Base-by-base conservation (phyloP, 2,888 invertebrate genomes). In the Epinotia bilunana region DNA sequence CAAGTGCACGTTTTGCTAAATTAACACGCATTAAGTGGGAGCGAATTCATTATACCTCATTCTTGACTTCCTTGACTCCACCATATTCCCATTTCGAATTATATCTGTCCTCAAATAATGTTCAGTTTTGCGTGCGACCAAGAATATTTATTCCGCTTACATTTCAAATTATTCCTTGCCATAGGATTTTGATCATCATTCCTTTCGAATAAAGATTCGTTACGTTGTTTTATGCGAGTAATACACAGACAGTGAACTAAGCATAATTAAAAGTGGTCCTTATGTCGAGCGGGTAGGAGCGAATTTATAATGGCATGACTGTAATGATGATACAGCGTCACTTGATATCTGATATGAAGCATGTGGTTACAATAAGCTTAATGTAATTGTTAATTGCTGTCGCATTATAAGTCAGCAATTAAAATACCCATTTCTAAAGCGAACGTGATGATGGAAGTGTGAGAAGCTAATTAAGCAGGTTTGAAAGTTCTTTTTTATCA, bases 1-100 rank as follows among this genome's bases (percentile, higher is more conserved):
- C 78, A 78, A 80, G 79, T 78, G 80, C 76, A 76, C 77, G 76
- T 77, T 78, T 80, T 74, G 78, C 77, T 79, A 78, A 79, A 81
- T 81, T 81, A 81, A 77, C 79, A 78, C 77, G 79, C 79, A 78
- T 78, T 76, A 78, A 78, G 76, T 73, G 63, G 65, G 72, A 72
- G 74, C 64, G 72, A 77, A 78, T 77, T 77, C 76, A 77, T 79
- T 74, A 77, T 73, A 73, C 74, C 73, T 78, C 78, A 78, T 79
- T 80, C 77, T 76, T 76, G 77, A 77, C 78, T 76, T 72, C 49
- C 69, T 62, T 49, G 46, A 60, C 28, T 39, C 18, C 58, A 16
- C 53, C 39, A 39, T 55, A 67, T 20, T 53, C 43, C 39, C n/a
- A 71, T 76, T 76, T 73, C 62, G 33, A 63, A 70, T 76, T 70